Percentiles rank a stretch among this genome's conserved stretches.
phyloP scores from a whole-genome alignment of 2,797 vertebrate genomes.

The Cynopterus sphinx region DNA sequence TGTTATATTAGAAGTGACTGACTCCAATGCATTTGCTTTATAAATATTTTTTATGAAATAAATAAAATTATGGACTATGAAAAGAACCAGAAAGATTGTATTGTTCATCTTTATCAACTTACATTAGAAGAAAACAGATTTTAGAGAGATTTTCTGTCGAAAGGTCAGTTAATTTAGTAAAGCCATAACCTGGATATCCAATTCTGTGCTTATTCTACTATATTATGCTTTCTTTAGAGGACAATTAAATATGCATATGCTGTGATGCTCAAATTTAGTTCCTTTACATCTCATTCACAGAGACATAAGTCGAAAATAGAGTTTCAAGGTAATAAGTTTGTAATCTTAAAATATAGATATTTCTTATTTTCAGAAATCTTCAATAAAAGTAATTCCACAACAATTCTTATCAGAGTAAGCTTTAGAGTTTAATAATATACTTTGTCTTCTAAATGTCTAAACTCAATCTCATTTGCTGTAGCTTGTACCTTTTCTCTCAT shows the following conservation, averaged over 20 bases:
- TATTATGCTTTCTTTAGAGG: background rate
- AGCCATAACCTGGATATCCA: background rate
- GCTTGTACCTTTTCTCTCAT: background rate
- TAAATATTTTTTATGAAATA: constrained; percentile 16
- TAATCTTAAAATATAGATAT: background rate
- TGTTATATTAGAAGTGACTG: background rate
- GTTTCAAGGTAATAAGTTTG: background rate
- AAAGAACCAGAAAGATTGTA: background rate
- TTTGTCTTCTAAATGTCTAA: background rate
- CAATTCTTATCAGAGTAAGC: background rate
- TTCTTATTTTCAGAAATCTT: background rate
- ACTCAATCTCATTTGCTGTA: background rate
- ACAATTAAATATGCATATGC: background rate
- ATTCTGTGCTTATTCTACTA: background rate
- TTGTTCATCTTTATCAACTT: background rate
- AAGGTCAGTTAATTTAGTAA: background rate
- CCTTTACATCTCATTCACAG: background rate
- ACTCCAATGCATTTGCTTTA: background rate
- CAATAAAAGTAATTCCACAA: background rate
- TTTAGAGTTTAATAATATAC: background rate
- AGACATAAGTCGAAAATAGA: background rate
- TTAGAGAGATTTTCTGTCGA: background rate
- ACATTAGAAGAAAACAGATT: background rate
- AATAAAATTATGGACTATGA: background rate
- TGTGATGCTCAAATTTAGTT: background rate